Base-by-base conservation (phyloP, 2,888 invertebrate species). In the Bugulina stolonifera region DNA sequence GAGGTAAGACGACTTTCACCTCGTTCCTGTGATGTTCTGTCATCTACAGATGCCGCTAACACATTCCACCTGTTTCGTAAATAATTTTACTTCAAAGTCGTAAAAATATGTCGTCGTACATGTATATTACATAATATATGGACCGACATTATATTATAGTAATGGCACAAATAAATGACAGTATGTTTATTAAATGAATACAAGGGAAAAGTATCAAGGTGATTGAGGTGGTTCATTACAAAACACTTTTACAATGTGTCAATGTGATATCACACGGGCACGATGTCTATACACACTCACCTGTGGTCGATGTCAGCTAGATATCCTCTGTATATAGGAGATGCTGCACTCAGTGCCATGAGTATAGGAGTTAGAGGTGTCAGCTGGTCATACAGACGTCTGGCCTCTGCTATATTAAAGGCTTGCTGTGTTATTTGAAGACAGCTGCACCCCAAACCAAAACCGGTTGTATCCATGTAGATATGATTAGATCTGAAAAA, bases 401-500 rank as follows among this genome's bases (percentile, higher is more conserved):
- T 88, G 1, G 98, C 98, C 87, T 99, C 99, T 64, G 89, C 89
- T 76, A 99, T 94, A 83, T 96, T 96, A 84, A 94, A 94, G 0
- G 98, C 97, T 86, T 76, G 76, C 71, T 77, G 75, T 70, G 94
- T 95, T 73, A 95, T 88, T 85, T 98, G 98, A 54, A 98, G 88
- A 82, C 97, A 98, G 80, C 94, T 95, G 84, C 96, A 96, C 35
- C 99, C 99, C 99, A 99, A 99, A 72, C 97, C 98, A 84, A 99
- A 99, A 32, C 97, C 98, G 98, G 99, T 98, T 0, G 95, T 94
- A 85, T 99, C 99, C 91, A 99, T 91, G 81, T 98, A 95, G 75
- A 99, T 92, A 80, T 94, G 93, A 86, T 97, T 93, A 0, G 92
- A 92, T 79, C 89, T 87, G 0, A 5, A 34, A 18, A n/a, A n/a